Evolutionary conservation across 2,797 vertebrate species (phyloP).

Genomic region (Acanthurus lineatus): DNA sequence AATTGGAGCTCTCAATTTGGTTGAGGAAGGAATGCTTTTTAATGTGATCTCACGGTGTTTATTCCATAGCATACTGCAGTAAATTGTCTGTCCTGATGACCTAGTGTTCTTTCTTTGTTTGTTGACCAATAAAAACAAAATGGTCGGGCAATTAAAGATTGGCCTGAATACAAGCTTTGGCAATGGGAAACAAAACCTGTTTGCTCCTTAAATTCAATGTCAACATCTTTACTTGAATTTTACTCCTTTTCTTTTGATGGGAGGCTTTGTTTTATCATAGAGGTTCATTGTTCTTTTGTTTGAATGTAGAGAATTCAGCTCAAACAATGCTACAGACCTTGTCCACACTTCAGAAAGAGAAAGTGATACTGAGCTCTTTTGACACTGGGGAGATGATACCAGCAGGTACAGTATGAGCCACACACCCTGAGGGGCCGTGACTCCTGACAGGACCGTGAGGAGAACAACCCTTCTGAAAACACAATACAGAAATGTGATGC

Average conservation of each 20-base stretch:
- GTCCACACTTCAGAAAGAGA: constrained; percentile 13
- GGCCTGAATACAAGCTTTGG: constrained; percentile 3
- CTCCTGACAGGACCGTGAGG: constrained; percentile 7
- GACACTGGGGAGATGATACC: background rate
- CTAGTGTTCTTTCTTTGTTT: constrained; percentile 56
- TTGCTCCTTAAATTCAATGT: constrained; percentile 5
- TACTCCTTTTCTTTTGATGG: constrained; percentile 16
- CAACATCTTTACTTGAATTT: constrained; percentile 34
- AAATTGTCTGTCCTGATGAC: constrained; percentile 64
- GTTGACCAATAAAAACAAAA: constrained; percentile 63
- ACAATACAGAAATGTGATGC: constrained; percentile 49
- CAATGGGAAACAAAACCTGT: constrained; percentile 18
- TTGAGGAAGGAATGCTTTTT: constrained; percentile 56
- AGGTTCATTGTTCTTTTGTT: constrained; percentile 36
- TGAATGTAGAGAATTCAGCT: constrained; percentile 4
- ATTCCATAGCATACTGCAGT: constrained; percentile 61
- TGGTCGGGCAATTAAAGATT: constrained; percentile 50
- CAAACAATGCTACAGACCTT: constrained; percentile 2
- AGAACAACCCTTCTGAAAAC: constrained; percentile 46
- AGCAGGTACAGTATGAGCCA: constrained; percentile 3
- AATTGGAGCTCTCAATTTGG: constrained; percentile 71
- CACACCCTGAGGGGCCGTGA: constrained; percentile 38
- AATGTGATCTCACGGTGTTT: constrained; percentile 61
- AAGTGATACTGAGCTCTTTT: constrained; percentile 1
- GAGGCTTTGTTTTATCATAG: constrained; percentile 1